Conservation (phyloP, 2,797 vertebrate species). For the Pangasius macronema region DNA sequence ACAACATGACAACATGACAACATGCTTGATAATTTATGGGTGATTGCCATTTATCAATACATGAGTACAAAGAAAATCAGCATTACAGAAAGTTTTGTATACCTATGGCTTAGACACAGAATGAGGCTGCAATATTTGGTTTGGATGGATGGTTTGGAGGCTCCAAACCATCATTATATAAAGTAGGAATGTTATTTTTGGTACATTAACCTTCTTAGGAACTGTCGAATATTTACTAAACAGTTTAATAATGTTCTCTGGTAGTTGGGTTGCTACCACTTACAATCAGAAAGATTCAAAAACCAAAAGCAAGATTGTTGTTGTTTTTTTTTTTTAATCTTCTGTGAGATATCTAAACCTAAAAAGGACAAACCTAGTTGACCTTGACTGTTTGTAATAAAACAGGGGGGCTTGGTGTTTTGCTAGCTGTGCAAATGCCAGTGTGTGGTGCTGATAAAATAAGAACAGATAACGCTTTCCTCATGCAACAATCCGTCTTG, state of each 20-base stretch:
- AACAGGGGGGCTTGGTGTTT: neutral
- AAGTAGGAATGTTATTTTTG: neutral
- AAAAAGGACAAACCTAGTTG: constrained; percentile 18
- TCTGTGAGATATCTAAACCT: constrained; percentile 2
- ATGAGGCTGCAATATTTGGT: too few relatives aligned
- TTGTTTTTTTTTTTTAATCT: neutral
- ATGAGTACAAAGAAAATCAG: neutral
- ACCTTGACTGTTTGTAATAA: constrained; percentile 6
- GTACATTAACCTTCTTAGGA: neutral
- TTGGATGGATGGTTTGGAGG: too few relatives aligned
- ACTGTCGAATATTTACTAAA: neutral
- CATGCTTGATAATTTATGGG: neutral
- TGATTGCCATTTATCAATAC: neutral
- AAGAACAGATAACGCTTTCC: constrained; percentile 15
- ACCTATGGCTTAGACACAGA: neutral
- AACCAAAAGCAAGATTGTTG: neutral
- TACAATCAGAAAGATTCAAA: neutral
- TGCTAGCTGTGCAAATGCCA: neutral
- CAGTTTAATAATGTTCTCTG: neutral
- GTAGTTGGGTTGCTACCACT: neutral
- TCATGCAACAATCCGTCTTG: neutral
- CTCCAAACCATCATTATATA: too few relatives aligned
- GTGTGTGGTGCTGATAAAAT: constrained; percentile 27
- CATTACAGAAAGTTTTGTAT: neutral
- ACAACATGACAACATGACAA: too few relatives aligned